A percentile compares a stretch with the other conserved stretches of the same genome.
phyloP scores from a whole-genome alignment of 2,113 vertebrate species.

The Apus apus region DNA sequence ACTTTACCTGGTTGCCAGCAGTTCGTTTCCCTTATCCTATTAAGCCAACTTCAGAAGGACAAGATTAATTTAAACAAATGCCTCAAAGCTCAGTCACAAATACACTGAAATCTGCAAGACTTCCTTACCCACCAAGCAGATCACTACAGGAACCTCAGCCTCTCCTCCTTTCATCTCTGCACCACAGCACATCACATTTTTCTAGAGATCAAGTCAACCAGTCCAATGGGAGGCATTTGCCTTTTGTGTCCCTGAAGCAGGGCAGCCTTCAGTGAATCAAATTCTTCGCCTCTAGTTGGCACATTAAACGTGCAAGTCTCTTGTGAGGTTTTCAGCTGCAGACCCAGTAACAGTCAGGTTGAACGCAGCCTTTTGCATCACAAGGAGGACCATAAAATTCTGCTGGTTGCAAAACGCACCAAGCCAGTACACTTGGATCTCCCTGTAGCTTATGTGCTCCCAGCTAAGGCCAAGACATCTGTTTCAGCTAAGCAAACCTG shows the following conservation, averaged over 20 bases:
- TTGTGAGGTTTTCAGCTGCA: neutral
- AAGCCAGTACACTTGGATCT: neutral
- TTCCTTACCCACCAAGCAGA: neutral
- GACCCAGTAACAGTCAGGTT: neutral
- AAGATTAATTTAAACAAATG: neutral
- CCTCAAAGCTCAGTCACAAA: neutral
- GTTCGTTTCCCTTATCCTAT: neutral
- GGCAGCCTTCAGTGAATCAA: rapidly evolving
- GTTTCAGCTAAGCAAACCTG: slow-evolving; percentile 24
- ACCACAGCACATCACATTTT: neutral
- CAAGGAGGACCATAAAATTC: neutral
- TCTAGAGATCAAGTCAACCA: neutral
- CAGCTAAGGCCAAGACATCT: neutral
- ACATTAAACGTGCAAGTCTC: rapidly evolving
- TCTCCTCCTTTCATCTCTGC: neutral
- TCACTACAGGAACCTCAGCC: neutral
- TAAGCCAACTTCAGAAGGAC: neutral
- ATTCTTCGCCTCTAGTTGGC: neutral
- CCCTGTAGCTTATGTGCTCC: neutral
- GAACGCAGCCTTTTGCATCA: neutral
- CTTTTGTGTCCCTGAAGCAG: neutral
- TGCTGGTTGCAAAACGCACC: neutral
- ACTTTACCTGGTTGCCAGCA: neutral
- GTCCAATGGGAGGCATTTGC: neutral
- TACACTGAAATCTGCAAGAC: neutral